phyloP scores from a whole-genome alignment of 2,888 invertebrate species.

The Drosophila ustulata region DNA sequence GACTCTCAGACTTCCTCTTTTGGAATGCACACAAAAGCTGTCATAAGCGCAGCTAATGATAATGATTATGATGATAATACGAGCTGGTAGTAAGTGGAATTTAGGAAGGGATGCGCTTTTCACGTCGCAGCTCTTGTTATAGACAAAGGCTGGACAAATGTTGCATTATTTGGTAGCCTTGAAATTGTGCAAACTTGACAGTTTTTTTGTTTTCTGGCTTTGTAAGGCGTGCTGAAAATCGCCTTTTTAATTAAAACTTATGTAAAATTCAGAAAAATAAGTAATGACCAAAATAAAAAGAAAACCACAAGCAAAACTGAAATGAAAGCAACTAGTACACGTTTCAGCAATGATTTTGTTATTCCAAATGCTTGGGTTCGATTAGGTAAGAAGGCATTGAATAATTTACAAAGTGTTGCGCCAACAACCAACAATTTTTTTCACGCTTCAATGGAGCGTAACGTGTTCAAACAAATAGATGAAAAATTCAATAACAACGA shows the following conservation, averaged over 20 bases:
- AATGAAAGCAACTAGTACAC: slow-evolving; percentile 28
- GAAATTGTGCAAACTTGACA: slow-evolving; percentile 50
- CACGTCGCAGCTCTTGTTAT: slow-evolving; percentile 5
- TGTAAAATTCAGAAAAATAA: slow-evolving; percentile 23
- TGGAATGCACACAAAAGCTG: slow-evolving; percentile 30
- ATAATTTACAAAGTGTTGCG: slow-evolving; percentile 52
- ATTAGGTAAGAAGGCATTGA: slow-evolving; percentile 59
- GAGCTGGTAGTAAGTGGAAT: slow-evolving; percentile 8
- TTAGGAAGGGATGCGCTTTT: background rate
- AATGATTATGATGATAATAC: slow-evolving; percentile 35
- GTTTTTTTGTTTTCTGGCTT: slow-evolving; percentile 3
- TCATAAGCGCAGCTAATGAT: slow-evolving; percentile 54
- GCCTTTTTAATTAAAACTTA: slow-evolving; percentile 65
- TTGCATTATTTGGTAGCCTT: slow-evolving; percentile 63
- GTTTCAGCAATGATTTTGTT: slow-evolving; percentile 16
- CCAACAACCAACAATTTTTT: slow-evolving; percentile 38
- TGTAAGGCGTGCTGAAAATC: slow-evolving; percentile 20
- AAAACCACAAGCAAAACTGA: background rate
- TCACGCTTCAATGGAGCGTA: slow-evolving; percentile 74
- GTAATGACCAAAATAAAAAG: slow-evolving; percentile 3
- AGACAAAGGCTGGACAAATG: slow-evolving; percentile 45
- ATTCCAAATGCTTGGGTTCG: slow-evolving; percentile 14
- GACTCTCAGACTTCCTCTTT: background rate
- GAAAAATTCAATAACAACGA: slow-evolving; percentile 27
- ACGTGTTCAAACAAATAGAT: slow-evolving; percentile 49